Conservation (phyloP, 2,888 invertebrate species). For the Drosophila pegasa region DNA sequence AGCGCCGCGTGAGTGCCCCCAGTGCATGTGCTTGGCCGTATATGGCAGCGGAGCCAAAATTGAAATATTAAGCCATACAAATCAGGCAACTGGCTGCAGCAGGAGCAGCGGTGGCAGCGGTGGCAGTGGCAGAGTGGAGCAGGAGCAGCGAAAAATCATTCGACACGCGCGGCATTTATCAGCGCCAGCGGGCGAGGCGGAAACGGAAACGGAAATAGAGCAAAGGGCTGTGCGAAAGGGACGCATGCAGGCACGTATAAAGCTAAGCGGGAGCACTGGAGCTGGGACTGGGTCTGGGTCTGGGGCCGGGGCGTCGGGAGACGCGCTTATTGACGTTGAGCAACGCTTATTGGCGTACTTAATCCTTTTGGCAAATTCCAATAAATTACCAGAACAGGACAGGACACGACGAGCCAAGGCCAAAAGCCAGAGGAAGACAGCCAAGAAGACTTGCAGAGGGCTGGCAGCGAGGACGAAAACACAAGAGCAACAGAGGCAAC, state of each 20-base stretch:
- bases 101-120: constrained; percentile 1
- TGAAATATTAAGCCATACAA: constrained; percentile 75
- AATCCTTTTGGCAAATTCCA: constrained; percentile 81
- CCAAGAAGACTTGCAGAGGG: neutral
- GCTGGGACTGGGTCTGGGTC: neutral
- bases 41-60: constrained; percentile 48
- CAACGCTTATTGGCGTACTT: constrained; percentile 81
- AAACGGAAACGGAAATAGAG: constrained; percentile 66
- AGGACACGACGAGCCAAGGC: constrained; percentile 35
- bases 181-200: constrained; percentile 29
- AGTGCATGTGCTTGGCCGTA: constrained; percentile 7
- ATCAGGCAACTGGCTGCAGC: constrained; percentile 60
- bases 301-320: neutral
- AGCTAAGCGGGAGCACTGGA: neutral
- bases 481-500: constrained; percentile 11
- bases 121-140: neutral
- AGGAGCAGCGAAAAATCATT: constrained; percentile 38
- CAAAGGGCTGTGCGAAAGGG: constrained; percentile 49
- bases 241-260: constrained; percentile 26
- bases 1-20: constrained; percentile 25
- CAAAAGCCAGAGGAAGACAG: constrained; percentile 34
- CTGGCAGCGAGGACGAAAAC: neutral
- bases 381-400: constrained; percentile 68
- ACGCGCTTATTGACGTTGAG: constrained; percentile 74
- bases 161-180: constrained; percentile 70